These are phyloP conservation scores for Meles meles DNA, from an alignment of 2,113 vertebrate genomes.

Conservation along the genomic window DNA sequence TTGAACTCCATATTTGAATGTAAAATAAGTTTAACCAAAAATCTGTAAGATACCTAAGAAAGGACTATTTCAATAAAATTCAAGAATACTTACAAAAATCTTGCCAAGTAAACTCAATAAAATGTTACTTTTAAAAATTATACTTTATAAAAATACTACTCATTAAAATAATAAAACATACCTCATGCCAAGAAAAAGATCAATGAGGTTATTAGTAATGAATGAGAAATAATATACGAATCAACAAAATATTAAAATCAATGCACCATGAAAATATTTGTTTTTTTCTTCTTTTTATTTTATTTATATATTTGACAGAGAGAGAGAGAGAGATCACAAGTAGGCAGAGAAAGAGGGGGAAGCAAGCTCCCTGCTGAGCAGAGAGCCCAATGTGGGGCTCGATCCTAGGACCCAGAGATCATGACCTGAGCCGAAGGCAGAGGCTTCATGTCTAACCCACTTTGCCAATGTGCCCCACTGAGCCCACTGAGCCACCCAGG, in stretches of 20 bases:
- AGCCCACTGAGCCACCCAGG: too few species aligned
- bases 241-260: slow-evolving; percentile 41
- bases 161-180: background rate
- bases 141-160: background rate
- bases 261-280: background rate
- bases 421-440: too few species aligned
- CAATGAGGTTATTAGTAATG: background rate
- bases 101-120: background rate
- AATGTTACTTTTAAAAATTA: background rate
- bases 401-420: too few species aligned
- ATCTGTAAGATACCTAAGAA: background rate
- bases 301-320: too few species aligned
- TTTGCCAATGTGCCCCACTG: too few species aligned
- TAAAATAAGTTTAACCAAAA: background rate
- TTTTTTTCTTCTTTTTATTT: background rate
- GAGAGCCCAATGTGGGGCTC: too few species aligned
- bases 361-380: too few species aligned
- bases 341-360: too few species aligned
- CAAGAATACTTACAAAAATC: background rate
- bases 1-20: background rate
- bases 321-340: too few species aligned
- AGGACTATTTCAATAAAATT: background rate
- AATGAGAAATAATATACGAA: slow-evolving; percentile 9
- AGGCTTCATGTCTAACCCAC: too few species aligned
- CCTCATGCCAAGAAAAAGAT: background rate